These are phyloP conservation scores for Aromia moschata DNA, from an alignment of 2,888 invertebrate species.

Conservation along the genomic window DNA sequence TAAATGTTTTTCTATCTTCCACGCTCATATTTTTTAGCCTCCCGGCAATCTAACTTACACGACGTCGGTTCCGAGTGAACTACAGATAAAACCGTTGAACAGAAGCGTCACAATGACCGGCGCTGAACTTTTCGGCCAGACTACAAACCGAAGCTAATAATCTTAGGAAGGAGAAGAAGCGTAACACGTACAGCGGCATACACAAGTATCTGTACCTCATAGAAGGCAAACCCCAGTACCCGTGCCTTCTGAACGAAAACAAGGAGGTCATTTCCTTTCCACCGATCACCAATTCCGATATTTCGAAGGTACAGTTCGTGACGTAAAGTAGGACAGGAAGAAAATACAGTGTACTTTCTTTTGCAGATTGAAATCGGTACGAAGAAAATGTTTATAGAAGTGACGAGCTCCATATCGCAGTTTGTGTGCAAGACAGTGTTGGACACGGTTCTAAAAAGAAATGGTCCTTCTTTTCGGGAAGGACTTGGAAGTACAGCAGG, in stretches of 20 bases:
- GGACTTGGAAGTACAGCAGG: constrained; percentile 69
- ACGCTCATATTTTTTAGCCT: constrained; percentile 40
- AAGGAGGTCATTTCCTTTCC: constrained; percentile 83
- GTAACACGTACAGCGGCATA: constrained; percentile 82
- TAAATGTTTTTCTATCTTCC: neutral
- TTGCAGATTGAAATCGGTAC: constrained; percentile 74
- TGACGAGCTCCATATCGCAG: constrained; percentile 75
- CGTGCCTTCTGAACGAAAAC: constrained; percentile 74
- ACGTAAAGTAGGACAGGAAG: neutral
- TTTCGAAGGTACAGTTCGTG: constrained; percentile 81
- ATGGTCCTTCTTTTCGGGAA: constrained; percentile 65
- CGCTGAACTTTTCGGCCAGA: constrained; percentile 72
- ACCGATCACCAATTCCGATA: constrained; percentile 85
- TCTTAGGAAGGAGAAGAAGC: constrained; percentile 83
- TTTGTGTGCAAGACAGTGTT: constrained; percentile 74
- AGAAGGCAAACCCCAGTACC: constrained; percentile 77
- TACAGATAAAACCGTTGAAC: constrained; percentile 75
- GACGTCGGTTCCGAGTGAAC: constrained; percentile 71
- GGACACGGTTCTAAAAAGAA: constrained; percentile 73
- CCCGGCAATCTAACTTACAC: constrained; percentile 73
- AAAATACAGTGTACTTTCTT: constrained; percentile 27
- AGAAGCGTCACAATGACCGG: constrained; percentile 71
- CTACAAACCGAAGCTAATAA: constrained; percentile 81
- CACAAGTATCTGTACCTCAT: constrained; percentile 84
- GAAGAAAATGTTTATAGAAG: constrained; percentile 76